These are phyloP conservation scores for Oncorhynchus gorbuscha DNA, from an alignment of 2,113 vertebrate species.

Conservation along the genomic window DNA sequence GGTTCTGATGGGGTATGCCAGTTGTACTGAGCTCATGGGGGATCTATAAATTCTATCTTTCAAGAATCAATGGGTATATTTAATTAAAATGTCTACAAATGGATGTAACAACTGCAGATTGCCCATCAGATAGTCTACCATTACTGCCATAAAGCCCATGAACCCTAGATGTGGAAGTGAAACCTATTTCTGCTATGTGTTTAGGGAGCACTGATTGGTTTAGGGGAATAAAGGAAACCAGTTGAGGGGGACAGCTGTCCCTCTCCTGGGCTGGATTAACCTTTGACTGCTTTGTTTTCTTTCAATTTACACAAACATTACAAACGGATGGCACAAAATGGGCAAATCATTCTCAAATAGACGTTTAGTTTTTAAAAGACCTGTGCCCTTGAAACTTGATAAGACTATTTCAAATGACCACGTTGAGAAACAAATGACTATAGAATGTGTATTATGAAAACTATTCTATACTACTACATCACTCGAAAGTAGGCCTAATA, in stretches of 20 bases:
- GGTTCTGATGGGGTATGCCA: too few species aligned
- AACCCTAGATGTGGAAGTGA: background rate
- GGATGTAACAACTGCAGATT: too few species aligned
- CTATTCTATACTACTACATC: too few species aligned
- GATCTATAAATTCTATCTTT: too few species aligned
- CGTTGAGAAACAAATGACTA: background rate
- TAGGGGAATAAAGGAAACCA: constrained; percentile 27
- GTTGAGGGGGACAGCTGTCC: background rate
- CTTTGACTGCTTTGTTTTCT: background rate
- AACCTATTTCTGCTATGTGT: constrained; percentile 14
- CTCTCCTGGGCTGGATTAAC: background rate
- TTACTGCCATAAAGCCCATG: constrained; percentile 4
- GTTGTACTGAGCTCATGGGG: too few species aligned
- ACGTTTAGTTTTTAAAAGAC: background rate
- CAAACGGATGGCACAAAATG: background rate
- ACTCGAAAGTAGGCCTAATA: too few species aligned
- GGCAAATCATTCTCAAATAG: too few species aligned
- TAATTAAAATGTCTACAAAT: too few species aligned
- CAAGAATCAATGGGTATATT: too few species aligned
- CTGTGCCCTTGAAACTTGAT: background rate
- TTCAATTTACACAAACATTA: constrained; percentile 7
- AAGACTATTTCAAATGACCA: too few species aligned
- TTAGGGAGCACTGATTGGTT: background rate
- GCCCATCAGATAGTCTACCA: background rate
- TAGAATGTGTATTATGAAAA: too few species aligned